Percentiles rank a stretch among this genome's conserved stretches.
Evolutionary conservation across 2,888 invertebrate species (phyloP).

Genomic region (Drosophila greeni): DNA sequence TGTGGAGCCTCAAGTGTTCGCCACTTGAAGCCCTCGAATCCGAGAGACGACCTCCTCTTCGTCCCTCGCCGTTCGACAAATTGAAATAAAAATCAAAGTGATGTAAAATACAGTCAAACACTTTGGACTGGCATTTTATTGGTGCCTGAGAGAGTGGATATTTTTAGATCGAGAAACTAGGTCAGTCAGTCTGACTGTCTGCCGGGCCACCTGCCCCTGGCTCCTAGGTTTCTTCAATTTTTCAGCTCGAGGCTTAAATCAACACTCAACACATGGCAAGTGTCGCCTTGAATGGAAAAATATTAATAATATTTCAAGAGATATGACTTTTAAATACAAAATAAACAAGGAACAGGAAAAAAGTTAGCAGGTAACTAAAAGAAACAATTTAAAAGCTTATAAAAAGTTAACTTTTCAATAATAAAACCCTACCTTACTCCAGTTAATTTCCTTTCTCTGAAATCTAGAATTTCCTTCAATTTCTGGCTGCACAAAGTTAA

Average conservation of each 20-base stretch:
- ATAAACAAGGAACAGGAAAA: not conserved
- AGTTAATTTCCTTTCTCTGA: conserved; percentile 35
- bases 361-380: too few species aligned
- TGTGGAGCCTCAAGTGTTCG: conserved; percentile 31
- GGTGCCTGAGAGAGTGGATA: conserved; percentile 42
- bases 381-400: not conserved
- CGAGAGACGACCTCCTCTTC: too few species aligned
- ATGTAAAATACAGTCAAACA: conserved; percentile 69
- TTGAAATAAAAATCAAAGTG: conserved; percentile 69
- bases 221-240: not conserved
- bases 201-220: conserved; percentile 46
- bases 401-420: not conserved
- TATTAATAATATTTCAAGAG: not conserved
- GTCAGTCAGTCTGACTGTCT: conserved; percentile 50
- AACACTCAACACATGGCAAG: conserved; percentile 51
- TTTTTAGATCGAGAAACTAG: conserved; percentile 63
- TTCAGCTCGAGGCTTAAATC: conserved; percentile 38
- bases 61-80: conserved; percentile 36
- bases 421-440: not conserved
- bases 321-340: not conserved
- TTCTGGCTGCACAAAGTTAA: conserved; percentile 7
- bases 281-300: conserved; percentile 53
- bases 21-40: conserved; percentile 36
- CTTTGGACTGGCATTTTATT: conserved; percentile 57
- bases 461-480: conserved; percentile 44